Conservation (phyloP, 2,888 invertebrate genomes). For the Ectemnius cavifrons region DNA sequence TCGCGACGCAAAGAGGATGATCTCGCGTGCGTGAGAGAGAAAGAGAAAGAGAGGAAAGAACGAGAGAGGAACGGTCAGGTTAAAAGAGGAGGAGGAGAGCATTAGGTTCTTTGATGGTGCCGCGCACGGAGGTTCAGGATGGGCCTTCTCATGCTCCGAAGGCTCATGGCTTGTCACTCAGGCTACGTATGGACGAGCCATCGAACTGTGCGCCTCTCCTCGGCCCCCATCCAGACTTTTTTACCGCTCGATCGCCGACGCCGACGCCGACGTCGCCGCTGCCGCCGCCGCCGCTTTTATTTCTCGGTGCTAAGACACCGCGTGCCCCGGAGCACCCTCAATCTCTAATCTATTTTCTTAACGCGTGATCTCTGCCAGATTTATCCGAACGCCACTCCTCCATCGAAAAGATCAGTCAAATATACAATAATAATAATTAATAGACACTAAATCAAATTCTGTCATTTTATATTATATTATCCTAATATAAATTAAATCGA, state of each 20-base stretch:
- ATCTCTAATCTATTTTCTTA: not conserved
- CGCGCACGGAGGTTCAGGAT: conserved; percentile 61
- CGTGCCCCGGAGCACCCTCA: not conserved
- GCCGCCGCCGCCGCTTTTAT: conserved; percentile 25
- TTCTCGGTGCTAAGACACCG: not conserved
- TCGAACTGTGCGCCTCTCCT: conserved; percentile 68
- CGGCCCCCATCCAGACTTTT: conserved; percentile 29
- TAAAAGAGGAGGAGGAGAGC: conserved; percentile 55
- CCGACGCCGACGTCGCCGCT: conserved; percentile 26
- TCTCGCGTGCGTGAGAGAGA: conserved; percentile 31
- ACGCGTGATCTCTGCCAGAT: conserved; percentile 2
- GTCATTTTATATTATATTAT: too few species aligned
- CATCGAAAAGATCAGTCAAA: too few species aligned
- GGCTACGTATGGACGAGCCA: conserved; percentile 67
- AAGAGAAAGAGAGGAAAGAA: conserved; percentile 40
- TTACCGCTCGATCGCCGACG: conserved; percentile 22
- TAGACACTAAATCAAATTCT: too few species aligned
- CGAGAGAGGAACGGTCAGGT: conserved; percentile 30
- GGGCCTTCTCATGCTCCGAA: conserved; percentile 64
- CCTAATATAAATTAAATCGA: too few species aligned
- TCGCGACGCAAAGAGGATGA: conserved; percentile 32
- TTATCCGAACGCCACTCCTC: not conserved
- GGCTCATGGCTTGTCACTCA: conserved; percentile 75
- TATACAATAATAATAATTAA: too few species aligned
- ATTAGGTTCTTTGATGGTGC: conserved; percentile 74